Evolutionary conservation across 2,797 vertebrate genomes (phyloP).

Genomic region (Euphonia xanthogaster): DNA sequence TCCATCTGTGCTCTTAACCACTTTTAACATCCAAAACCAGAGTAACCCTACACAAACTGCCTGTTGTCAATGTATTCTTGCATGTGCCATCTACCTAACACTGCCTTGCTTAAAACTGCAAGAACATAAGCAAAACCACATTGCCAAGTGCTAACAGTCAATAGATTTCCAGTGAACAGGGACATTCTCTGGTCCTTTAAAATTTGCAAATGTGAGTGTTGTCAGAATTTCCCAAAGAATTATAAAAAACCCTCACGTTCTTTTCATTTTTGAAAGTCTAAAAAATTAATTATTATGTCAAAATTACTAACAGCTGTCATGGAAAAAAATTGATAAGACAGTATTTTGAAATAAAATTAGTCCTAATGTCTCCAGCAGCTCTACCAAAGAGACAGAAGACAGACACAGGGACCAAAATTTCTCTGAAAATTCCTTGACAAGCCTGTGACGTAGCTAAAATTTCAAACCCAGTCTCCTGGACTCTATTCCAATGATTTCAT

Average conservation of each 20-base stretch:
- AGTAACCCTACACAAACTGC: neutral
- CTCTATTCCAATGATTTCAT: neutral
- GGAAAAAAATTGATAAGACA: neutral
- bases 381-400: neutral
- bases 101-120: neutral
- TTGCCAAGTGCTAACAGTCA: neutral
- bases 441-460: neutral
- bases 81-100: neutral
- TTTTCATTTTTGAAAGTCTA: neutral
- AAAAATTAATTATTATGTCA: neutral
- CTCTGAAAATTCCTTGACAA: neutral
- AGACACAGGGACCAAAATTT: neutral
- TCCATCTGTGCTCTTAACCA: neutral
- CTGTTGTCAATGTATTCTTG: neutral
- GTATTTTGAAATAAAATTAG: neutral
- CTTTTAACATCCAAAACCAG: neutral
- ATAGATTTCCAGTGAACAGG: neutral
- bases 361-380: neutral
- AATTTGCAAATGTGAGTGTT: neutral
- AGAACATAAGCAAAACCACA: neutral
- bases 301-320: neutral
- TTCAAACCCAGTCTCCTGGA: neutral
- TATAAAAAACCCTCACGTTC: accelerated
- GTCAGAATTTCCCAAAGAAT: neutral
- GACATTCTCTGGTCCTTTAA: neutral